phyloP scores from a whole-genome alignment of 2,888 invertebrate genomes.

The Achlya flavicornis region DNA sequence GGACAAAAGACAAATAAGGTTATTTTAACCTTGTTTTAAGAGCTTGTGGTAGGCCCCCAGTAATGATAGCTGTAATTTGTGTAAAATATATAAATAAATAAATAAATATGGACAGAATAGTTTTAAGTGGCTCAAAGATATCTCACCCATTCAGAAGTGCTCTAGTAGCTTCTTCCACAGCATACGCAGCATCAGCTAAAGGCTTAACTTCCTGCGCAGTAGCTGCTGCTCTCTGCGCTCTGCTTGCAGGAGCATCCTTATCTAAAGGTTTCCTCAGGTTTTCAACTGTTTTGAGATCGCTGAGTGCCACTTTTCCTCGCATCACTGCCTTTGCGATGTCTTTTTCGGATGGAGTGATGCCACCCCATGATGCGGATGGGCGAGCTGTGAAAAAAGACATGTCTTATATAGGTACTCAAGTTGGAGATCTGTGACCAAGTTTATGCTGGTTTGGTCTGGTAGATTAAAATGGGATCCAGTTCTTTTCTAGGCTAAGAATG shows the following conservation, averaged over 20 bases:
- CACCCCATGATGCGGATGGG: constrained; percentile 52
- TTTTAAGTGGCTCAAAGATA: too few relatives aligned
- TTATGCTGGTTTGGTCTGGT: too few relatives aligned
- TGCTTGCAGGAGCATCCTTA: constrained; percentile 85
- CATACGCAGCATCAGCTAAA: constrained; percentile 86
- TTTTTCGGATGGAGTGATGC: constrained; percentile 51
- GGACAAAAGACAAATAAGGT: too few relatives aligned
- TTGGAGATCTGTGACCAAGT: too few relatives aligned
- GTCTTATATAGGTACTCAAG: neutral
- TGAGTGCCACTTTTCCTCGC: constrained; percentile 84
- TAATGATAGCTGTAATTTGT: too few relatives aligned
- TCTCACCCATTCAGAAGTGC: constrained; percentile 80
- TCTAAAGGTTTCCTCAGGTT: constrained; percentile 69
- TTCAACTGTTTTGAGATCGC: constrained; percentile 82
- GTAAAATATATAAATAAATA: too few relatives aligned
- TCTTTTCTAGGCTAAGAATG: too few relatives aligned
- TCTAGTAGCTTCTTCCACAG: constrained; percentile 87
- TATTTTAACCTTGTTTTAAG: too few relatives aligned
- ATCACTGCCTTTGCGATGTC: constrained; percentile 78
- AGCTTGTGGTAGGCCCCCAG: too few relatives aligned
- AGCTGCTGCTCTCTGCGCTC: constrained; percentile 88
- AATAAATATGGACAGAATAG: too few relatives aligned
- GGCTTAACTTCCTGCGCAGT: constrained; percentile 85
- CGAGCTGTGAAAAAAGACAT: constrained; percentile 43
- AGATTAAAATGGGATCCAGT: too few relatives aligned